Conservation (phyloP, 2,888 invertebrate species). For the Polia nebulosa region DNA sequence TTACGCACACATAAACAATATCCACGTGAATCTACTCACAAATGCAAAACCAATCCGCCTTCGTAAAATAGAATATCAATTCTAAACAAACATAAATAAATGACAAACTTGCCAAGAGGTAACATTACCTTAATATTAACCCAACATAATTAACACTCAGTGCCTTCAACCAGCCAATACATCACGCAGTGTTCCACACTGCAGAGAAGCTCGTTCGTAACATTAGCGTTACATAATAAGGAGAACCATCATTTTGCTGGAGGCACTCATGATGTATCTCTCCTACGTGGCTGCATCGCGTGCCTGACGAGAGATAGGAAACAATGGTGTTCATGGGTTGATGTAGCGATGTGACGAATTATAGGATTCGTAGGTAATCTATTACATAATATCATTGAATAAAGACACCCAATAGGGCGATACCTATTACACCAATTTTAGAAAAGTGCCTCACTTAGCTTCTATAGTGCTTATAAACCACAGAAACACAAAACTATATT, state of each 20-base stretch:
- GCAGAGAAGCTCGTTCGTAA: constrained; percentile 12
- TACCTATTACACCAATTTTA: too few species aligned
- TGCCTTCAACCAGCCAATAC: constrained; percentile 1
- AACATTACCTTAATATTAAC: not conserved
- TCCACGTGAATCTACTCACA: too few species aligned
- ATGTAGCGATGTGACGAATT: not conserved
- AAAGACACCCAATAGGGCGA: too few species aligned
- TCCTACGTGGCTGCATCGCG: constrained; percentile 21
- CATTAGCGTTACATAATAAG: constrained; percentile 27
- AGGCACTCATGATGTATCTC: constrained; percentile 32
- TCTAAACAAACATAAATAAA: too few species aligned
- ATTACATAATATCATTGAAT: too few species aligned
- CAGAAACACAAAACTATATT: too few species aligned
- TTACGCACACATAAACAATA: too few species aligned
- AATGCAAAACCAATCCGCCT: too few species aligned
- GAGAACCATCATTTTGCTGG: constrained; percentile 14
- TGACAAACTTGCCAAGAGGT: not conserved
- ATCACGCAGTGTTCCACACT: constrained; percentile 13
- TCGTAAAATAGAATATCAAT: too few species aligned
- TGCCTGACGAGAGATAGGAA: not conserved
- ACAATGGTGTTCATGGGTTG: not conserved
- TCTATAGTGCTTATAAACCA: too few species aligned
- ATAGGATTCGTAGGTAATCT: too few species aligned
- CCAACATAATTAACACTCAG: not conserved
- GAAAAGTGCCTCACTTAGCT: too few species aligned